phyloP scores from a whole-genome alignment of 2,888 invertebrate species.

The Nemurella pictetii region DNA sequence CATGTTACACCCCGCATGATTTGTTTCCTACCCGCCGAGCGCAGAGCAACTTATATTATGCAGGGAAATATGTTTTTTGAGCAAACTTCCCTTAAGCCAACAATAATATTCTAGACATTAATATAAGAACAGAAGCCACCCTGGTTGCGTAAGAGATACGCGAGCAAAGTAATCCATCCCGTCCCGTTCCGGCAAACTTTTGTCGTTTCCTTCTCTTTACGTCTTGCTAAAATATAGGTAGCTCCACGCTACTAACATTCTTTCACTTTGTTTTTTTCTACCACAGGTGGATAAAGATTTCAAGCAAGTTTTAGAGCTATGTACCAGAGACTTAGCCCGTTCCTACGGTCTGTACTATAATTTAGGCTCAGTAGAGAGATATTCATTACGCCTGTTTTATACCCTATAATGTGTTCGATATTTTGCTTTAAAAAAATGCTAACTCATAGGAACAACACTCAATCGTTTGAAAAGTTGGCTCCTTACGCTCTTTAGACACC shows the following conservation, averaged over 20 bases:
- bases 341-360: no score
- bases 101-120: constrained; percentile 4
- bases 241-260: neutral
- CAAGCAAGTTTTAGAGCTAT: neutral
- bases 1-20: neutral
- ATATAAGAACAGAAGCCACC: constrained; percentile 11
- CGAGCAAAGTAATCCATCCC: neutral
- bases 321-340: no score
- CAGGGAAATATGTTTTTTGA: neutral
- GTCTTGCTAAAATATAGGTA: neutral
- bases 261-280: neutral
- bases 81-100: constrained; percentile 2
- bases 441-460: no score
- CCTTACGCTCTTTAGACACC: no score
- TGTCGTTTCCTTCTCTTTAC: neutral
- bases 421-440: no score
- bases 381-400: no score
- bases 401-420: no score
- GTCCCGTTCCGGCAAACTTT: neutral
- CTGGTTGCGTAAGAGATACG: neutral
- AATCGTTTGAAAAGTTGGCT: no score
- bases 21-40: neutral
- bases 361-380: no score
- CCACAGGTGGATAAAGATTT: constrained; percentile 2
- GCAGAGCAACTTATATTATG: neutral